phyloP scores from a whole-genome alignment of 2,797 vertebrate species.

The Tokudaia tokunoshimensis region DNA sequence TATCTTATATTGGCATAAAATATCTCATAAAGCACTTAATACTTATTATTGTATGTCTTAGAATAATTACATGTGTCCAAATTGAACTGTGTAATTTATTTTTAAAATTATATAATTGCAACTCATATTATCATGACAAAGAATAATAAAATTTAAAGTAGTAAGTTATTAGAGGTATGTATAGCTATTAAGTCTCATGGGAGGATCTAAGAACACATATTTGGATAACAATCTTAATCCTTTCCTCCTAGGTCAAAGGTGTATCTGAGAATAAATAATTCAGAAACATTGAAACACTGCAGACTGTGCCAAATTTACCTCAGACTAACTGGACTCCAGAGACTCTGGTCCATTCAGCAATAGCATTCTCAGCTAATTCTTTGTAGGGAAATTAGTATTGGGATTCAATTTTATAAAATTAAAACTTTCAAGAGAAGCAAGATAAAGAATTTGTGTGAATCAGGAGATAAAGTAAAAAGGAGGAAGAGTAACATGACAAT shows the following conservation, averaged over 20 bases:
- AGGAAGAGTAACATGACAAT: neutral
- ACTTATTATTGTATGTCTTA: neutral
- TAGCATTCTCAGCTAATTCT: neutral
- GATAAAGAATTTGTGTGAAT: neutral
- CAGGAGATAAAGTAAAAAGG: neutral
- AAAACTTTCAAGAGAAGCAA: neutral
- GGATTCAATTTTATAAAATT: conserved; percentile 19
- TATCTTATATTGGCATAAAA: neutral
- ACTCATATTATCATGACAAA: neutral
- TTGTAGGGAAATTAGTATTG: neutral
- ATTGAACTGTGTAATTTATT: neutral
- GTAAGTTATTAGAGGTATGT: neutral
- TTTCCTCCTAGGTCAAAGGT: neutral
- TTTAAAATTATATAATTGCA: neutral
- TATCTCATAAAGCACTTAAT: neutral
- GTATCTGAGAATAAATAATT: neutral
- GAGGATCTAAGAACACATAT: neutral
- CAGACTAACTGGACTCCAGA: neutral
- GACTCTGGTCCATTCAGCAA: neutral
- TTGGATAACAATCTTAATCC: neutral
- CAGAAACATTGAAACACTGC: neutral
- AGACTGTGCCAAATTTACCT: neutral
- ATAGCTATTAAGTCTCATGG: neutral
- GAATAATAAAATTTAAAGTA: neutral
- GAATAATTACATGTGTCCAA: neutral